Base-by-base conservation (phyloP, 2,888 invertebrate species). In the Itoplectis maculator region DNA sequence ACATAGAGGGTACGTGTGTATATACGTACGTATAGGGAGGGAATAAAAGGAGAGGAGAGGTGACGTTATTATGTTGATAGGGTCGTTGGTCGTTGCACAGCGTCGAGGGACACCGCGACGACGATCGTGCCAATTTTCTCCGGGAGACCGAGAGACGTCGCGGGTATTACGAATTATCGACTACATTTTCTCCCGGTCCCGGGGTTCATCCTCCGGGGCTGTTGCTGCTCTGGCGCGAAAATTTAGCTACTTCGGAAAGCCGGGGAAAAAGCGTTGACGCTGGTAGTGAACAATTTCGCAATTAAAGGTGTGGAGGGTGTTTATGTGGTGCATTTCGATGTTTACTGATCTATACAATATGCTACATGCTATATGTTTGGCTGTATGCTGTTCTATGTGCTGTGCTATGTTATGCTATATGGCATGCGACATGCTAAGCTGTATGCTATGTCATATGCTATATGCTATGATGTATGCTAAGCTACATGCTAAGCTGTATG, bases 61-160 rank as follows among this genome's bases (percentile, higher is more conserved):
- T 79, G 79, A 82, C 79, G 79, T 79, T 79, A 82, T 82, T 79
- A 82, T 76, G 82, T 82, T 82, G 79, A 82, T 79, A 79, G 75
- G 79, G 79, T 82, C 82, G 79, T 79, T 72, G 79, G 56, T 78
- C 78, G 81, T 78, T 81, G 77, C 75, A 72, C 75, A 49, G 47
- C 65, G 45, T 54, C 82, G 59, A 69, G 56, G 63, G 49, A 59
- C 35, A 59, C 29, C 61, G 8, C 79, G 59, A 59, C 79, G 59
- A 76, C 79, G 75, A 79, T 82, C 79, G 79, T 79, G 82, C 82
- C 82, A 82, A 82, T 82, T 82, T 82, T 75, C 79, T 72, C 59
- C 47, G 3, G 3, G 23, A 59, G 51, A 75, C 37, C 45, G 74
- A 29, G 29, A 29, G 29, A 75, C 56, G 61, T 70, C 49, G 49